These are phyloP conservation scores for Cephalopholis sonnerati DNA, from an alignment of 2,113 vertebrate species.

Conservation along the genomic window DNA sequence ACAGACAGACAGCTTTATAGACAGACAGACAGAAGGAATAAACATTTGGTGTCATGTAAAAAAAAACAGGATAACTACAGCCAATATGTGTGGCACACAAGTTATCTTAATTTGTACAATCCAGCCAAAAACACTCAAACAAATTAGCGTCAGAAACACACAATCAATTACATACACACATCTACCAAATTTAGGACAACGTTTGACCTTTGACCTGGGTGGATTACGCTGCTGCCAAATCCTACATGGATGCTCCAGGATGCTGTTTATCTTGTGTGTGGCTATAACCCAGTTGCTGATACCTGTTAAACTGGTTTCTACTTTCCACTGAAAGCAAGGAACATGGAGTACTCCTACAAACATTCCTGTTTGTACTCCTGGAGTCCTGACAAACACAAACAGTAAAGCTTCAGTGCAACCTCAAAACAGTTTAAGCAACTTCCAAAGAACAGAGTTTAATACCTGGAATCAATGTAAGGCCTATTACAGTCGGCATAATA, in stretches of 20 bases:
- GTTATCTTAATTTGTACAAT: background rate
- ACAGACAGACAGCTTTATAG: conserved; percentile 71
- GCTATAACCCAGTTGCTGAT: background rate
- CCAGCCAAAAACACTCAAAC: background rate
- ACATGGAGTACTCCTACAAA: background rate
- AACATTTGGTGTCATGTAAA: conserved; percentile 63
- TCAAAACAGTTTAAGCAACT: no score
- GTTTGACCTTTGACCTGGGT: conserved; percentile 51
- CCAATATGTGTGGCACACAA: conserved; percentile 37
- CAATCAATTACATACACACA: background rate
- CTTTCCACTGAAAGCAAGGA: background rate
- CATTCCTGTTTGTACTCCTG: no score
- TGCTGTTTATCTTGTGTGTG: background rate
- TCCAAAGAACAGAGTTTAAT: background rate
- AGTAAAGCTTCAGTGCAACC: no score
- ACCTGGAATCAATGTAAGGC: background rate
- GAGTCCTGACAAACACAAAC: no score
- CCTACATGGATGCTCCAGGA: background rate
- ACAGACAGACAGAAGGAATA: conserved; percentile 72
- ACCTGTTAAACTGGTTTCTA: conserved; percentile 42
- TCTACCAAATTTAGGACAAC: background rate
- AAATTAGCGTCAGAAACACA: background rate
- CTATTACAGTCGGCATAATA: no score
- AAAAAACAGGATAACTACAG: conserved; percentile 25
- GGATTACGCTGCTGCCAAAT: background rate